phyloP scores from a whole-genome alignment of 2,113 vertebrate genomes.

The Bostrychus sinensis region DNA sequence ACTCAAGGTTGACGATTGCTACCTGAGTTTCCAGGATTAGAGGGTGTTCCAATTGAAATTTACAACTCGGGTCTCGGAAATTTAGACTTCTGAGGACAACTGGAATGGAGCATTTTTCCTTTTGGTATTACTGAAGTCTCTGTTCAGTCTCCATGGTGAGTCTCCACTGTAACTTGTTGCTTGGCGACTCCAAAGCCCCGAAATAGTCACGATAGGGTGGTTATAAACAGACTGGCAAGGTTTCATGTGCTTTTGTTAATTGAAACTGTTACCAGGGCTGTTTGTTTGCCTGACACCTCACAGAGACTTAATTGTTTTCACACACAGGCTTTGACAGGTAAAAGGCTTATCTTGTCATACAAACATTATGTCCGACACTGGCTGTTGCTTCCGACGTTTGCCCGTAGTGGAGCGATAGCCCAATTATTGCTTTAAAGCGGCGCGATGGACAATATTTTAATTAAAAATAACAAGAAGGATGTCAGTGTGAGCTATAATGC shows the following conservation, averaged over 20 bases:
- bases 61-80: no score
- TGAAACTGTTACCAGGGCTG: conserved; percentile 42
- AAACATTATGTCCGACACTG: conserved; percentile 35
- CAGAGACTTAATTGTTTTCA: conserved; percentile 45
- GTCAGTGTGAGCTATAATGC: conserved; percentile 32
- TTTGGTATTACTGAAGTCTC: no score
- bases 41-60: no score
- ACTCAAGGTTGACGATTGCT: no score
- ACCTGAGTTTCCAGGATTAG: no score
- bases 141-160: conserved; percentile 14
- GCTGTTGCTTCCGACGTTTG: conserved; percentile 13
- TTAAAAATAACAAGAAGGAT: conserved; percentile 19
- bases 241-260: conserved; percentile 50
- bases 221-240: conserved; percentile 17
- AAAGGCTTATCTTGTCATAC: conserved; percentile 52
- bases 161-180: conserved; percentile 66
- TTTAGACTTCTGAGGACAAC: background rate
- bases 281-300: conserved; percentile 33
- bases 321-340: conserved; percentile 42
- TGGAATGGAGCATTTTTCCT: conserved; percentile 11
- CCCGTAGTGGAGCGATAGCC: conserved; percentile 11
- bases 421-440: conserved; percentile 35
- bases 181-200: conserved; percentile 58
- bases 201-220: conserved; percentile 28
- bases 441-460: conserved; percentile 33